Evolutionary conservation across 2,888 invertebrate genomes (phyloP).

Genomic region (Epirrhoe alternata): DNA sequence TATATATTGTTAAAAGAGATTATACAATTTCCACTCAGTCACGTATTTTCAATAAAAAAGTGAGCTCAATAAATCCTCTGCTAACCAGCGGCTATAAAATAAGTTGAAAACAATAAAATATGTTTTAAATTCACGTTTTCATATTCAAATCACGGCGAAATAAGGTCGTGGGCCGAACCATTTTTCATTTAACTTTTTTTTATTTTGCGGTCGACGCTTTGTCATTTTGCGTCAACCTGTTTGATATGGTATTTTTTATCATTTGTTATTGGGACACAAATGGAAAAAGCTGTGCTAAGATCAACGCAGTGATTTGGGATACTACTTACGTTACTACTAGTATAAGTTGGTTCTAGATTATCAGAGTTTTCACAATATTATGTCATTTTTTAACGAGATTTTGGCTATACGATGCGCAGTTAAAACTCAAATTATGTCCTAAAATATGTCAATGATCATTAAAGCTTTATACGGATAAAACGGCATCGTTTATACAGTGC

Average conservation of each 20-base stretch:
- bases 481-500: not conserved
- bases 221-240: conserved; percentile 31
- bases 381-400: too few species aligned
- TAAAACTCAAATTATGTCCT: too few species aligned
- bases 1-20: not conserved
- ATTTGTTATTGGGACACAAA: too few species aligned
- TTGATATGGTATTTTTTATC: conserved; percentile 6
- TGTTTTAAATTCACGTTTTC: conserved; percentile 23
- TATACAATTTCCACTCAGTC: conserved; percentile 2
- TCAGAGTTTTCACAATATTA: too few species aligned
- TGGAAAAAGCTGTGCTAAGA: too few species aligned
- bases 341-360: too few species aligned
- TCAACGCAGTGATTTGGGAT: too few species aligned
- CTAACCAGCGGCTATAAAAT: conserved; percentile 13
- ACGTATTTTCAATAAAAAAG: conserved; percentile 18
- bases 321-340: too few species aligned
- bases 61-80: conserved; percentile 18
- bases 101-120: conserved; percentile 32
- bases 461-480: not conserved
- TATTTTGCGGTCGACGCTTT: conserved; percentile 27
- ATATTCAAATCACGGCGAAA: conserved; percentile 29
- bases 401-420: too few species aligned
- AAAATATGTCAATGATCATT: too few species aligned
- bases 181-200: conserved; percentile 43
- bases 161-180: conserved; percentile 31